Base-by-base conservation (phyloP, 2,113 vertebrate species). In the Diadophis punctatus region DNA sequence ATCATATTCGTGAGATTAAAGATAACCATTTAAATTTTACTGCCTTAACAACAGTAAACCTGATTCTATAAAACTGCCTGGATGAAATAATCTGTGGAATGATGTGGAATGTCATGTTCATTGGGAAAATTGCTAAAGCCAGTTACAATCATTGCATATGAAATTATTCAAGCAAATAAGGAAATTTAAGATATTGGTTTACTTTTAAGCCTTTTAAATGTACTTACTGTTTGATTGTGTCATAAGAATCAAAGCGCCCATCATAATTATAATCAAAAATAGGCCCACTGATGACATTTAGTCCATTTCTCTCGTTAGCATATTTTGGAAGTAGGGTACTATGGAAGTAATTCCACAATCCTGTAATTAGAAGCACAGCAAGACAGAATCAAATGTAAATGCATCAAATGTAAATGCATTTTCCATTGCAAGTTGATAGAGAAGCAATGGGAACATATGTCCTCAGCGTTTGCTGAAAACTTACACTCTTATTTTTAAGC, bases 201-300 rank as follows among this genome's bases (percentile, higher is more conserved):
- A 49, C 8, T 27, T 14, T 90, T 48, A 68, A 8, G 85, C 49
- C 92, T 60, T 74, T 87, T 88, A 63, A 90, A 86, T 89, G 89
- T 94, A 97, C 98, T 98, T 97, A 99, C 99, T 84, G 30, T 58
- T 91, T 91, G 80, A 97, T 96, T 91, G 96, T 94, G 68, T 90
- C 89, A 25, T 95, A 93, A 30, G 96, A 56, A 93, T 99, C 99
- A 93, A 98, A 98, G 93, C 95, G 97, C 56, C 99, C 99, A 87
- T 99, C 98, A 18, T 96, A 98, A 96, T 99, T 96, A 85, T 97
- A 96, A 96, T 99, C 99, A 51, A 99, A 99, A 95, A 98, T 96
- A 2, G 99, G 99, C 91, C 99, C 99, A 88, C 98, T 99, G 93
- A 99, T 92, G 90, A 99, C 96, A 91, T 99, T 99, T 52, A 99